Conservation (phyloP, 2,797 vertebrate genomes). For the Varecia variegata region DNA sequence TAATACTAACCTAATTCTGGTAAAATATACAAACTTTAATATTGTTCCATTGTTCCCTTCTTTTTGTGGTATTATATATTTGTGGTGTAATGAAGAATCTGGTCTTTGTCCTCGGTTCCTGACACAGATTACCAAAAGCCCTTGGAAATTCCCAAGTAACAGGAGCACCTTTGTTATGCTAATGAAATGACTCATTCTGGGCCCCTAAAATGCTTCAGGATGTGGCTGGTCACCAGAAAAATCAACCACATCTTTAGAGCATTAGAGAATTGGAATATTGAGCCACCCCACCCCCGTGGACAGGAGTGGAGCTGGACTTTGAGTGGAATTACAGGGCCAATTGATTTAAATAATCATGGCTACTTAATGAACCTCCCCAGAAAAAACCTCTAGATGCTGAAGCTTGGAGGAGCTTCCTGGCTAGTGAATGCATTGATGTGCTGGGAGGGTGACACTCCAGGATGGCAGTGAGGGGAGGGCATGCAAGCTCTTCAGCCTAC, state of each 20-base stretch:
- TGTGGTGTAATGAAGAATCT: neutral
- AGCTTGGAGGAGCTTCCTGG: no score
- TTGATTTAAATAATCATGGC: neutral
- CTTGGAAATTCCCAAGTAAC: neutral
- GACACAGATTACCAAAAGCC: neutral
- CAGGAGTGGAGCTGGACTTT: neutral
- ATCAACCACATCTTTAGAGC: neutral
- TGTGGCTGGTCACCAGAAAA: neutral
- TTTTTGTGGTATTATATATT: neutral
- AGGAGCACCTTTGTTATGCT: neutral
- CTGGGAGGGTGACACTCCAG: neutral
- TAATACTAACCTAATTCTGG: neutral
- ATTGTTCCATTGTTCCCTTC: neutral
- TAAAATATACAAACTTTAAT: neutral
- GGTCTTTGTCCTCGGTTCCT: neutral
- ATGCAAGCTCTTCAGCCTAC: neutral
- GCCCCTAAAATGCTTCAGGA: neutral
- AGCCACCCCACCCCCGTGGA: neutral
- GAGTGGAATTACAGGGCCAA: neutral
- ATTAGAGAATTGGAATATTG: neutral
- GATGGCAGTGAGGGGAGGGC: no score
- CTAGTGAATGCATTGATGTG: neutral
- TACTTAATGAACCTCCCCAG: neutral
- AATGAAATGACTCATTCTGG: neutral
- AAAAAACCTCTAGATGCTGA: no score